A percentile compares a stretch with the other conserved stretches of the same genome.
These are phyloP conservation scores for Neodiprion pinetum DNA, from an alignment of 1,140 invertebrate species.

Conservation along the genomic window DNA sequence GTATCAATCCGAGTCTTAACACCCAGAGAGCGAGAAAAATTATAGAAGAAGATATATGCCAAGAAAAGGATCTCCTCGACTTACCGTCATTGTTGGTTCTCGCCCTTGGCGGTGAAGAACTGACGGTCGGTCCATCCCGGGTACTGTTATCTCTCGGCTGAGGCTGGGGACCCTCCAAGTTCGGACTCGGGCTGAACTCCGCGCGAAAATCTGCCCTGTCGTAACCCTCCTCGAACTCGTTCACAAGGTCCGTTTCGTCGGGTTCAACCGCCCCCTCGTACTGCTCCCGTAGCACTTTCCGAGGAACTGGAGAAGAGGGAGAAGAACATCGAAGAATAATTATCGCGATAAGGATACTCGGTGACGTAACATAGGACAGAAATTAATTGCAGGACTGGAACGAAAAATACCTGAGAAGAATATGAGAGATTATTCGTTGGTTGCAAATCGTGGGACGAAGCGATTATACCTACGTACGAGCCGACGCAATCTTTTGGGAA, in stretches of 20 bases:
- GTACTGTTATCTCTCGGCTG: slow-evolving; percentile 55
- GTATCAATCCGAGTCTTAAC: no score
- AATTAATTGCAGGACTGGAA: no score
- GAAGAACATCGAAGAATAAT: slow-evolving; percentile 6
- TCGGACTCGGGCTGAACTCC: slow-evolving; percentile 62
- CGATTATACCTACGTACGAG: no score
- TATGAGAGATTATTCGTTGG: no score
- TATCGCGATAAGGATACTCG: no score
- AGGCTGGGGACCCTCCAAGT: slow-evolving; percentile 57
- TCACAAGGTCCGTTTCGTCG: slow-evolving; percentile 69
- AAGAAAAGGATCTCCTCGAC: slow-evolving; percentile 18
- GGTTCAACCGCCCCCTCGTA: slow-evolving; percentile 76
- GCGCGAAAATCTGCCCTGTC: slow-evolving; percentile 58
- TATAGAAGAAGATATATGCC: background rate
- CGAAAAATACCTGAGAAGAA: no score
- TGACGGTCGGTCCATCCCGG: slow-evolving; percentile 51
- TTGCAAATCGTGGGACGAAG: no score
- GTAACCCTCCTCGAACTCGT: slow-evolving; percentile 61
- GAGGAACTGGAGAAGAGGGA: slow-evolving; percentile 71
- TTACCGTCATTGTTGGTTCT: slow-evolving; percentile 58
- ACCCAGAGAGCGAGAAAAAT: background rate
- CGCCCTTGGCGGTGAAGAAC: slow-evolving; percentile 52
- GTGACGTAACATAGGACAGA: no score
- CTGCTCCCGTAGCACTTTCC: slow-evolving; percentile 80
- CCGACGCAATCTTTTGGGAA: no score